Evolutionary conservation across 2,888 invertebrate species (phyloP), one percentile per base, ranked within the genome.

Genomic region (Campoplex capitator): DNA sequence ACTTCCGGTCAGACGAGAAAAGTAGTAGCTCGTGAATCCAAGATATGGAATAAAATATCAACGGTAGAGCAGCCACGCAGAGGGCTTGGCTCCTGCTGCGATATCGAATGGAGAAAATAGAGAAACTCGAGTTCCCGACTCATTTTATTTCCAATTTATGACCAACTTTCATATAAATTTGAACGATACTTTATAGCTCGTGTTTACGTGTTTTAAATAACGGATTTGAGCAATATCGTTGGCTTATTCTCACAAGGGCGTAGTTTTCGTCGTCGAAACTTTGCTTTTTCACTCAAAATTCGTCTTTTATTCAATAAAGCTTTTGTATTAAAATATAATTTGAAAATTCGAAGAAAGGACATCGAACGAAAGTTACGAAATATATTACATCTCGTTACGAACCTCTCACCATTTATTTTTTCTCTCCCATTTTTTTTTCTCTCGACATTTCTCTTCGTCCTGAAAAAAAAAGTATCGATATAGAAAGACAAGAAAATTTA

Each of bases 61-160:
- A 45, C 51, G 54, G 42, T 65, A 65, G 54, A 80, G 67, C 28
- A 62, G 45, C 38, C 65, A 16, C n/a, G 23, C 45, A 71, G 32
- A 65, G 11, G 56, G 54, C 70, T 54, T 70, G 45, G 70, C 70
- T 79, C 79, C 79, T 56, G 79, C 79, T 79, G 70, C 56, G 68
- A 58, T 79, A 78, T 54, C 54, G 68, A 78, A 78, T 68, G 16
- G 28, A 38, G 78, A 38, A 32, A 16, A 45, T 28, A 45, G 45
- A 73, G 35, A 35, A 32, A 51, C 58, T 58, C 58, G 23, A 62
- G 62, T 62, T 62, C 62, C 23, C 28, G 83, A 71, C 86, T 80
- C 86, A 83, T 83, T 86, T 85, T 86, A 86, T 86, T 83, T 80
- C 76, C 76, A 77, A 83, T 85, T 86, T 86, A 86, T 73, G 83